These are phyloP conservation scores for Pseudomyrmex gracilis DNA, from an alignment of 1,140 invertebrate genomes.

Conservation along the genomic window DNA sequence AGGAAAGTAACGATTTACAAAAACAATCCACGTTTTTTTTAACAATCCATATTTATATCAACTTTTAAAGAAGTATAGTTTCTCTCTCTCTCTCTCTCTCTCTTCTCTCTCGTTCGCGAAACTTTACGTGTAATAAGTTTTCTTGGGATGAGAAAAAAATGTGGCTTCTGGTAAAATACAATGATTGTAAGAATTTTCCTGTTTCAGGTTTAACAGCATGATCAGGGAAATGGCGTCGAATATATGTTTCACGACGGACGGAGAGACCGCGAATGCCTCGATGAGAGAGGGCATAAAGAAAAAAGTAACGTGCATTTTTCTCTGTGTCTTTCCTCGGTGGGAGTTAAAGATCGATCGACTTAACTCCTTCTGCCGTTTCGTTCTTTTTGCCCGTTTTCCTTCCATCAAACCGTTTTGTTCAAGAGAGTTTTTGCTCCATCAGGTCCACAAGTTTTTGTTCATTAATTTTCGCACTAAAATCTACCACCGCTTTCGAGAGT, in stretches of 20 bases:
- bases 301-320: constrained; percentile 42
- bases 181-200: too few species aligned
- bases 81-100: too few species aligned
- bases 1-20: too few species aligned
- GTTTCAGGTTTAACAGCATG: not conserved
- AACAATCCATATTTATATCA: not conserved
- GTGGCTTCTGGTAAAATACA: not conserved
- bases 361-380: constrained; percentile 44
- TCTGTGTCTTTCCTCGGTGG: not conserved
- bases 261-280: not conserved
- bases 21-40: too few species aligned
- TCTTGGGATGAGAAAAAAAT: not conserved
- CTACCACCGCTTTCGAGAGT: not conserved
- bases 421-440: constrained; percentile 33
- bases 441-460: constrained; percentile 27
- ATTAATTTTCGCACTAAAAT: constrained; percentile 33
- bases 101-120: too few species aligned
- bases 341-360: constrained; percentile 64
- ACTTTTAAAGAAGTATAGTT: constrained; percentile 16
- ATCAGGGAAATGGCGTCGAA: not conserved
- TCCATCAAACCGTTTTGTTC: constrained; percentile 46
- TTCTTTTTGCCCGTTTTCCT: constrained; percentile 9
- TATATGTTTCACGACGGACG: constrained; percentile 15
- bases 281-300: constrained; percentile 1
- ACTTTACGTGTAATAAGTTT: too few species aligned